Evolutionary conservation across 2,888 invertebrate species (phyloP).

Genomic region (Dascillus cervinus): DNA sequence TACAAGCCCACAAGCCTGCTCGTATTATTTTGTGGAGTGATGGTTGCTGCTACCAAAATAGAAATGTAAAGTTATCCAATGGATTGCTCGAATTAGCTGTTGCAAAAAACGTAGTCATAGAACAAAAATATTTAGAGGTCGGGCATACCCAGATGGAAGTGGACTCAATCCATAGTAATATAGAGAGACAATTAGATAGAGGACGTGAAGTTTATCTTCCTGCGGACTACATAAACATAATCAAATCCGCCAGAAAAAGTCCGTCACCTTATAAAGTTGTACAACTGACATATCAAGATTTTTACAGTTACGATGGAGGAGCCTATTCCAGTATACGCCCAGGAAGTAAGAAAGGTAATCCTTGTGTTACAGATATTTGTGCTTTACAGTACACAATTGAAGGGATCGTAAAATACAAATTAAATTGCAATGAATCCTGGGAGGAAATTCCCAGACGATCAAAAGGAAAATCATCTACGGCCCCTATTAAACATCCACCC

Average conservation of each 20-base stretch:
- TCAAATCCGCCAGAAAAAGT: slow-evolving; percentile 5
- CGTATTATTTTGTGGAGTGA: slow-evolving; percentile 16
- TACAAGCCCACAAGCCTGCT: slow-evolving; percentile 6
- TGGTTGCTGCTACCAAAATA: slow-evolving; percentile 14
- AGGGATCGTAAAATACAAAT: slow-evolving; percentile 13
- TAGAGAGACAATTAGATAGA: slow-evolving; percentile 12
- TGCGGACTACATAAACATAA: slow-evolving; percentile 15
- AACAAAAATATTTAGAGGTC: slow-evolving; percentile 23
- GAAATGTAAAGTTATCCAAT: slow-evolving; percentile 16
- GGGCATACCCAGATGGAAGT: slow-evolving; percentile 27
- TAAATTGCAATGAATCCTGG: slow-evolving; percentile 12
- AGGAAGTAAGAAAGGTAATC: slow-evolving; percentile 15
- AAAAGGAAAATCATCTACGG: too few species aligned
- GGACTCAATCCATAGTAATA: slow-evolving; percentile 17
- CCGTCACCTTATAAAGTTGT: slow-evolving; percentile 5
- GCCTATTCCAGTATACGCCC: slow-evolving; percentile 17
- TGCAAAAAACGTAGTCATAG: slow-evolving; percentile 13
- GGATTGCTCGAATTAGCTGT: slow-evolving; percentile 15
- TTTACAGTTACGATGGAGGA: slow-evolving; percentile 9
- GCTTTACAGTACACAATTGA: slow-evolving; percentile 12
- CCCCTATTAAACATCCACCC: too few species aligned
- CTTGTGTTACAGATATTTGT: slow-evolving; percentile 14
- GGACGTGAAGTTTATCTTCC: slow-evolving; percentile 17
- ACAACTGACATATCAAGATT: slow-evolving; percentile 5
- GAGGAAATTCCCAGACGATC: slow-evolving; percentile 5